Conservation (phyloP, 2,888 invertebrate species). For the Drosophila vallismaia region DNA sequence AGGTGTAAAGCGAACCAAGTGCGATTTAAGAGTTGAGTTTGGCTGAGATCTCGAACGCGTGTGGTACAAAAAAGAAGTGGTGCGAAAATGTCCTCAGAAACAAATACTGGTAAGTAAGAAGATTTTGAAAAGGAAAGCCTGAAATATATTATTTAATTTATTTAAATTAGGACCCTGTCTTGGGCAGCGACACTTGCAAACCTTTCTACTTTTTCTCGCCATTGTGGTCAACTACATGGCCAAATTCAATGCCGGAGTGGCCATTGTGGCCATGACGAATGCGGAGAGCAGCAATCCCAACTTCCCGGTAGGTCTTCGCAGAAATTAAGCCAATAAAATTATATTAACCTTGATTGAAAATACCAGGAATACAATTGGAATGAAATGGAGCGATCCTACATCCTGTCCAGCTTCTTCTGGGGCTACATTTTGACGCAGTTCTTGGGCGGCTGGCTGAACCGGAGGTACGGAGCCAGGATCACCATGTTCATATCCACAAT, state of each 20-base stretch:
- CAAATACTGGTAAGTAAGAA: slow-evolving; percentile 58
- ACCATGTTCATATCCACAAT: slow-evolving; percentile 86
- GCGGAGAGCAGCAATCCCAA: slow-evolving; percentile 84
- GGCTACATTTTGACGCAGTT: slow-evolving; percentile 88
- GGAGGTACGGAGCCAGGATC: slow-evolving; percentile 88
- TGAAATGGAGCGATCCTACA: slow-evolving; percentile 85
- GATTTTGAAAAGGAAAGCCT: neutral
- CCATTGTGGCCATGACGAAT: slow-evolving; percentile 90
- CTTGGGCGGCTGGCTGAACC: slow-evolving; percentile 89
- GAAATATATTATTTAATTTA: neutral
- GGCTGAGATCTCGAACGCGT: slow-evolving; percentile 26
- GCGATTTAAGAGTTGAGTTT: slow-evolving; percentile 46
- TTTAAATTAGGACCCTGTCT: slow-evolving; percentile 82
- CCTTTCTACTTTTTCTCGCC: slow-evolving; percentile 86
- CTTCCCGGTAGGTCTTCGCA: slow-evolving; percentile 83
- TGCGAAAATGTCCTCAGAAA: slow-evolving; percentile 58
- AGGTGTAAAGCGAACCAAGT: slow-evolving; percentile 57
- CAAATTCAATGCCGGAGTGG: slow-evolving; percentile 88
- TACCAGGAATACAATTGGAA: slow-evolving; percentile 84
- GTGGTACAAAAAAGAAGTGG: slow-evolving; percentile 29
- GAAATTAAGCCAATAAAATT: too few relatives aligned
- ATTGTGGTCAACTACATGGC: slow-evolving; percentile 87
- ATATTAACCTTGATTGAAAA: neutral
- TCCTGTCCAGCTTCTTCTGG: slow-evolving; percentile 91
- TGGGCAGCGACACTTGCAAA: slow-evolving; percentile 87